A percentile compares a stretch with the other conserved stretches of the same genome.
These are phyloP conservation scores for Sorex araneus DNA, from an alignment of 2,113 vertebrate genomes.

Conservation along the genomic window DNA sequence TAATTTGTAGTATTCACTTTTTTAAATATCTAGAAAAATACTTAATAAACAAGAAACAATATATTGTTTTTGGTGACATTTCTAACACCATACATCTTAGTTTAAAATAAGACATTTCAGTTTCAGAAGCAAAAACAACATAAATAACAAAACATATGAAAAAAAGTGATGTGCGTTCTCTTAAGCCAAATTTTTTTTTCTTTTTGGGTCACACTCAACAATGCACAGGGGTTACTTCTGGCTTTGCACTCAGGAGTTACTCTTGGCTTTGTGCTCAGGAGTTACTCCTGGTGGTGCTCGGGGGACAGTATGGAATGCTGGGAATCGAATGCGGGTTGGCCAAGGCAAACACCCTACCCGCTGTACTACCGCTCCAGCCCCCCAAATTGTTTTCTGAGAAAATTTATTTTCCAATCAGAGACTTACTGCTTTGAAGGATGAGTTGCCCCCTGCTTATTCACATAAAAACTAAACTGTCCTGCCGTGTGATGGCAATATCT, in stretches of 20 bases:
- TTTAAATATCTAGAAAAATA: constrained; percentile 68
- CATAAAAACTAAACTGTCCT: background rate
- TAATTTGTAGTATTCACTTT: constrained; percentile 73
- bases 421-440: background rate
- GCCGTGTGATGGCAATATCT: background rate
- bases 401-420: background rate
- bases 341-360: no score
- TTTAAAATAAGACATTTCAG: constrained; percentile 77
- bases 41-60: constrained; percentile 43
- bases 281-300: no score
- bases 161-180: constrained; percentile 52
- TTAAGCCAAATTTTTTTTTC: constrained; percentile 60
- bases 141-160: constrained; percentile 70
- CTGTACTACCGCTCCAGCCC: no score
- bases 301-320: no score
- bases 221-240: no score
- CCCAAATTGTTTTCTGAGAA: constrained; percentile 56
- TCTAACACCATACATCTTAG: constrained; percentile 63
- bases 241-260: no score
- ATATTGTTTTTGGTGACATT: constrained; percentile 5
- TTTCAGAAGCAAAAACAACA: constrained; percentile 25
- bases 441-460: background rate
- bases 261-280: no score
- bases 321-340: no score
- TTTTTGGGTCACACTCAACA: no score